Conservation (phyloP, 2,888 invertebrate genomes). For the Scaptomyza tumidula region DNA sequence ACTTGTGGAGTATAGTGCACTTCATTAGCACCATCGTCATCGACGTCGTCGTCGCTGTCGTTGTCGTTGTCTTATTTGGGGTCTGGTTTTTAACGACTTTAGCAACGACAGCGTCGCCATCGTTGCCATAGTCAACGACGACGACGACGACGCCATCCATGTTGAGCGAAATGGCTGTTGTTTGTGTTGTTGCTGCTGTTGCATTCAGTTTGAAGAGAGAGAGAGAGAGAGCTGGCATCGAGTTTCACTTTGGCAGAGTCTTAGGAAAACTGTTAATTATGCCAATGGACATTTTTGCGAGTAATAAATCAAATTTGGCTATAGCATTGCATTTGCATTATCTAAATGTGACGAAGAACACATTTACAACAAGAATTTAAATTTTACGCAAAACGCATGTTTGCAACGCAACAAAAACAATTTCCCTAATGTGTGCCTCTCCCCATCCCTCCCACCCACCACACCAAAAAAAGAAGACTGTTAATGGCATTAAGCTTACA, state of each 20-base stretch:
- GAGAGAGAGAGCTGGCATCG: slow-evolving; percentile 30
- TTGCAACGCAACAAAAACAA: slow-evolving; percentile 54
- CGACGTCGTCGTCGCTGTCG: slow-evolving; percentile 45
- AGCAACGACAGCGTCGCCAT: slow-evolving; percentile 36
- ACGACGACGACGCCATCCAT: slow-evolving; percentile 26
- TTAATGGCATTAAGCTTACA: slow-evolving; percentile 74
- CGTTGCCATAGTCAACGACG: slow-evolving; percentile 21
- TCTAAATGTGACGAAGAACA: slow-evolving; percentile 57
- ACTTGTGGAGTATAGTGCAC: slow-evolving; percentile 55
- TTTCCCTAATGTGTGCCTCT: slow-evolving; percentile 70
- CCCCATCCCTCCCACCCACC: no score
- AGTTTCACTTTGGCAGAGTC: slow-evolving; percentile 50
- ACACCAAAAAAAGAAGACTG: slow-evolving; percentile 56
- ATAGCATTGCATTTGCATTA: slow-evolving; percentile 64
- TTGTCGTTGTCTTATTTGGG: slow-evolving; percentile 42
- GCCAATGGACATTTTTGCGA: slow-evolving; percentile 43
- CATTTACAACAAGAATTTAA: slow-evolving; percentile 52
- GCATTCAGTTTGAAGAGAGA: slow-evolving; percentile 23
- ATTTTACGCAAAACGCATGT: slow-evolving; percentile 44
- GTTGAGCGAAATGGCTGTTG: slow-evolving; percentile 7
- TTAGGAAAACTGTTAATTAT: slow-evolving; percentile 61
- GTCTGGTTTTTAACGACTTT: slow-evolving; percentile 58
- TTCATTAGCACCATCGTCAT: slow-evolving; percentile 73
- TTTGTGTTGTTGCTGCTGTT: slow-evolving; percentile 6
- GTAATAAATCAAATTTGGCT: slow-evolving; percentile 68